Percentiles rank a stretch among this genome's conserved stretches.
These are phyloP conservation scores for Phycodurus eques DNA, from an alignment of 2,113 vertebrate species.

Conservation along the genomic window DNA sequence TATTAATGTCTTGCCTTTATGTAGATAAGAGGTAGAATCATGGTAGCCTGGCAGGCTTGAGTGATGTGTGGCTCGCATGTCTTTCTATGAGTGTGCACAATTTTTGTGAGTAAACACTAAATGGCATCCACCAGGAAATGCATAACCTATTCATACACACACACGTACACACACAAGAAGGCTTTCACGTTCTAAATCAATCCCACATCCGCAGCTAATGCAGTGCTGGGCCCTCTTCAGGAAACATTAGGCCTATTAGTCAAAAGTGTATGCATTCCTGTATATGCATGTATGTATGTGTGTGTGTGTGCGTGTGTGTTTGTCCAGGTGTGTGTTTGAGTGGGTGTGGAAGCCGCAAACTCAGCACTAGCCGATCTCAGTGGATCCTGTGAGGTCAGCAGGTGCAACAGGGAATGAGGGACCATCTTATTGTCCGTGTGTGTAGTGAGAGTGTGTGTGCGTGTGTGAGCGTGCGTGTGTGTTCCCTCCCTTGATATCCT, in stretches of 20 bases:
- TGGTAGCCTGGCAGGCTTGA: background rate
- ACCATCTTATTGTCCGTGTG: constrained; percentile 52
- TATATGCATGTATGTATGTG: constrained; percentile 45
- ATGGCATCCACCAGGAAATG: constrained; percentile 32
- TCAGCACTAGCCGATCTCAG: constrained; percentile 69
- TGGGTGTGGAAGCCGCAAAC: constrained; percentile 57
- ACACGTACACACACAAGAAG: constrained; percentile 40
- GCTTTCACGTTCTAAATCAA: constrained; percentile 76
- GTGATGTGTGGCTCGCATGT: constrained; percentile 4
- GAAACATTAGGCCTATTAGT: constrained; percentile 77
- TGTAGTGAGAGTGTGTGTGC: constrained; percentile 24
- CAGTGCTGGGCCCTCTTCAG: constrained; percentile 72
- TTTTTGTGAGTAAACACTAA: constrained; percentile 46
- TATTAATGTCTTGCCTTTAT: background rate
- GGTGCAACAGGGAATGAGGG: constrained; percentile 66
- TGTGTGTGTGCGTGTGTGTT: constrained; percentile 14
- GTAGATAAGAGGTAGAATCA: constrained; percentile 12
- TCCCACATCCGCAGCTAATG: constrained; percentile 76
- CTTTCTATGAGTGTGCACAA: background rate
- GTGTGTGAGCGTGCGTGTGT: constrained; percentile 26
- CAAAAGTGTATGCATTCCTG: constrained; percentile 65
- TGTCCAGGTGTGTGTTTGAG: constrained; percentile 28
- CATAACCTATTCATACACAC: constrained; percentile 34
- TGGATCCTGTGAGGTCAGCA: constrained; percentile 72
- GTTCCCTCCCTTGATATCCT: constrained; percentile 53